phyloP scores from a whole-genome alignment of 2,113 vertebrate species.

The Psittacula cyanocephala region DNA sequence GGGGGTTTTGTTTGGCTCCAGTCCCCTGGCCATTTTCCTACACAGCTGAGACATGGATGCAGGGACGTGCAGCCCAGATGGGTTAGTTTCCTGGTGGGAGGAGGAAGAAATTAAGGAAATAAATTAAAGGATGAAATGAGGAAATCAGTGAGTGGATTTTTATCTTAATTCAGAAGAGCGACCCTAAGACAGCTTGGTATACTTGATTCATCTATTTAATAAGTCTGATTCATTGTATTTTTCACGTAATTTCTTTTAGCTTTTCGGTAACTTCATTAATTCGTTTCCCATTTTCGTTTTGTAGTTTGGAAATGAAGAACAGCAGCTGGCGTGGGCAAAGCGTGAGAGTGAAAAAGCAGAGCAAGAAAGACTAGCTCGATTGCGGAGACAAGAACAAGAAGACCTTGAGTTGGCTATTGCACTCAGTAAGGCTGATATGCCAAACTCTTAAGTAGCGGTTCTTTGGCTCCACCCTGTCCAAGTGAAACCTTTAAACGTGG shows the following conservation, averaged over 20 bases:
- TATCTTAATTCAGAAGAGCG: background rate
- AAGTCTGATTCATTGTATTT: background rate
- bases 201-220: background rate
- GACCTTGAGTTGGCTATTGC: slow-evolving; percentile 97
- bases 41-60: background rate
- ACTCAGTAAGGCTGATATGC: slow-evolving; percentile 98
- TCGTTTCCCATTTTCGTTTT: slow-evolving; percentile 3
- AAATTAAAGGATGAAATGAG: background rate
- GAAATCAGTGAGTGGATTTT: background rate
- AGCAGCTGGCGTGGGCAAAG: slow-evolving; percentile 98
- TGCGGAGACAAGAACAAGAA: slow-evolving; percentile 94
- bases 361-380: slow-evolving; percentile 89
- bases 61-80: background rate
- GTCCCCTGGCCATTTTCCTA: background rate
- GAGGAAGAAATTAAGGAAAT: slow-evolving; percentile 2
- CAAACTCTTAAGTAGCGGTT: slow-evolving; percentile 77
- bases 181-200: background rate
- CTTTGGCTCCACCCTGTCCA: background rate
- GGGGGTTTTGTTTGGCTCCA: background rate
- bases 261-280: background rate
- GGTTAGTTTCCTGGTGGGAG: background rate
- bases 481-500: background rate
- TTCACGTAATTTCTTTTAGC: background rate
- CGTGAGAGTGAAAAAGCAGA: slow-evolving; percentile 94
- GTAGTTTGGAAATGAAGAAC: slow-evolving; percentile 97